Percentiles rank a stretch among this genome's conserved stretches.
These are phyloP conservation scores for Allygus modestus DNA, from an alignment of 2,888 invertebrate genomes.

Conservation along the genomic window DNA sequence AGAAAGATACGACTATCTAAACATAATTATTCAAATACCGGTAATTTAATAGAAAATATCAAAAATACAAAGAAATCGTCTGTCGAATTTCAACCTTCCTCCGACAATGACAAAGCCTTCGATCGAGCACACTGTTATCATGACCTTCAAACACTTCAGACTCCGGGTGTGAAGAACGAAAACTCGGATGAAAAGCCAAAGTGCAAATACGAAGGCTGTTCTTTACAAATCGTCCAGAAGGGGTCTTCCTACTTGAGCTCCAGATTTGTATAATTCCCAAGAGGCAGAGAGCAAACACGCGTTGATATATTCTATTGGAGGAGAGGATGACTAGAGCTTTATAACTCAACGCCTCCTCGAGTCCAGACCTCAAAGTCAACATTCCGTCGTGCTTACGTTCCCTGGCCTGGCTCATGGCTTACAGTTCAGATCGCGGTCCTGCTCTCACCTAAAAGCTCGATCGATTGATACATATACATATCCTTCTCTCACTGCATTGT, in stretches of 20 bases:
- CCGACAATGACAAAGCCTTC: neutral
- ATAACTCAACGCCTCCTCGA: constrained; percentile 24
- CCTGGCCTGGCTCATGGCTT: neutral
- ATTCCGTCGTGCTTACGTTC: constrained; percentile 24
- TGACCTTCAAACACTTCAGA: constrained; percentile 12
- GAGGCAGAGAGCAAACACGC: constrained; percentile 46
- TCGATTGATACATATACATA: no score
- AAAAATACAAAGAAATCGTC: neutral
- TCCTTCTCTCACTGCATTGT: no score
- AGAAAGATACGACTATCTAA: neutral
- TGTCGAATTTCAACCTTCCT: neutral
- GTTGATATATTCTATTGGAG: constrained; percentile 52
- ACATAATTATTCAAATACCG: no score
- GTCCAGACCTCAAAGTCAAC: constrained; percentile 40
- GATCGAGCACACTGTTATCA: neutral
- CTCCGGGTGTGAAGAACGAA: neutral
- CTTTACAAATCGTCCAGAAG: constrained; percentile 5
- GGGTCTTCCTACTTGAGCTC: constrained; percentile 46
- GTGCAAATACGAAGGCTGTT: constrained; percentile 34
- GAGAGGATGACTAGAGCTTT: constrained; percentile 45
- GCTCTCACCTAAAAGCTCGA: no score
- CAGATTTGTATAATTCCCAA: constrained; percentile 51
- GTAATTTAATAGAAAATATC: neutral
- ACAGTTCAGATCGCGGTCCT: no score
- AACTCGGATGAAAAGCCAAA: constrained; percentile 39